Evolutionary conservation across 2,797 vertebrate genomes (phyloP), one percentile per base, ranked within the genome.

Genomic region (Pelodytes ibericus): DNA sequence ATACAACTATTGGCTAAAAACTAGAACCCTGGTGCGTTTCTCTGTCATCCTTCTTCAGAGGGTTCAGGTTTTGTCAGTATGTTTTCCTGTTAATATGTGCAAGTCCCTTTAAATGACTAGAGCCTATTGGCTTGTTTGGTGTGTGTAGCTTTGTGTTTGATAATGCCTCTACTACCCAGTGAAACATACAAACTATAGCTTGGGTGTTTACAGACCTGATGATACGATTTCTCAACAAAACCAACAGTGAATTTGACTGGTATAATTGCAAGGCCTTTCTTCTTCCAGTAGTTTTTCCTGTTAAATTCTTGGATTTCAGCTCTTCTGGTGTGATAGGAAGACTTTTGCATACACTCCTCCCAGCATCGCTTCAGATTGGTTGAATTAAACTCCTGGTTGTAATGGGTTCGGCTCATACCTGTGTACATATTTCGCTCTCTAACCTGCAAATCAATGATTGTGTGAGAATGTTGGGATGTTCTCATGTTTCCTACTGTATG

Each of bases 361-460:
- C 95, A 97, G 84, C 95, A 97, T 30, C 82, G 88, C 72, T 81
- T 78, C 80, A 96, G 74, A 75, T 92, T 91, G 64, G 92, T 86
- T 0, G 95, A 86, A 80, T 86, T 91, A 86, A 96, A 91, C 3
- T 88, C 82, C 62, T 94, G 87, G 81, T 93, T 93, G 87, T 91
- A 96, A 86, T 90, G 91, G 1, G 93, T 95, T 69, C 87, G 66
- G 82, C 80, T 86, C 0, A 86, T 81, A 15, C 88, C 91, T 62
- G 82, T 91, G 86, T 96, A 97, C 93, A 96, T 93, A 85, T 97
- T 98, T 78, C 90, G 88, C 89, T 97, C 92, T 15, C 91, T 91
- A 36, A 98, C 80, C 96, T 98, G 88, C 71, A 88, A 85, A 20
- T n/a, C n/a, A n/a, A n/a, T n/a, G n/a, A n/a, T n/a, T n/a, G n/a